These are phyloP conservation scores for Micropoecilia bifurca DNA, from an alignment of 2,797 vertebrate genomes.

Conservation along the genomic window DNA sequence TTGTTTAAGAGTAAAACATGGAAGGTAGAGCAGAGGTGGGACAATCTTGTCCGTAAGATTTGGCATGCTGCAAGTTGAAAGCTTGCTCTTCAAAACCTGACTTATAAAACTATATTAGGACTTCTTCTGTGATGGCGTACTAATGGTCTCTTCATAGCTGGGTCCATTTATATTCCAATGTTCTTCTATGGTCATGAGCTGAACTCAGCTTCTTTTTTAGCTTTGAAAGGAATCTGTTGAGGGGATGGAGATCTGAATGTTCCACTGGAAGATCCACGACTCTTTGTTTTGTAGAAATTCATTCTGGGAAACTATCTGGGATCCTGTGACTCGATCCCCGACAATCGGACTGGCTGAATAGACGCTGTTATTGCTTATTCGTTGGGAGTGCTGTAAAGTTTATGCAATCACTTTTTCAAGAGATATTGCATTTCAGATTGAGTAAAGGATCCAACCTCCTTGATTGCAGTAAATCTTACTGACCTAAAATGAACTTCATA, in stretches of 20 bases:
- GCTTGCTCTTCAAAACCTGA: neutral
- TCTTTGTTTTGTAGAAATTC: neutral
- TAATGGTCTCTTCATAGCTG: neutral
- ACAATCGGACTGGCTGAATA: neutral
- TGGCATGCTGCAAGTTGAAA: neutral
- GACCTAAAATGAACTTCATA: conserved; percentile 3
- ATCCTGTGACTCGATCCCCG: neutral
- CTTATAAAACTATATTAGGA: neutral
- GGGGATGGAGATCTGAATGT: neutral
- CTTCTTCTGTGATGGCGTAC: neutral
- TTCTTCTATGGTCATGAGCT: neutral
- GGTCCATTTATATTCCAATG: neutral
- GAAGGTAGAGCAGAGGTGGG: neutral
- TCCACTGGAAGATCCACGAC: neutral
- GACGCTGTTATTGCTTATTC: neutral
- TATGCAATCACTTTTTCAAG: conserved; percentile 50
- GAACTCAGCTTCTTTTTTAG: neutral
- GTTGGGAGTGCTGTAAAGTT: conserved; percentile 23
- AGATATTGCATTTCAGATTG: neutral
- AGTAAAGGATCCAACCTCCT: neutral
- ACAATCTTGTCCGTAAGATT: neutral
- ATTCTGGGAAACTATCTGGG: neutral
- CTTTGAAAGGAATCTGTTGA: neutral
- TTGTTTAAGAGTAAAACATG: neutral
- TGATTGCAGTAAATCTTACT: conserved; percentile 26